phyloP scores from a whole-genome alignment of 2,113 vertebrate genomes.

The Vanacampus margaritifer region DNA sequence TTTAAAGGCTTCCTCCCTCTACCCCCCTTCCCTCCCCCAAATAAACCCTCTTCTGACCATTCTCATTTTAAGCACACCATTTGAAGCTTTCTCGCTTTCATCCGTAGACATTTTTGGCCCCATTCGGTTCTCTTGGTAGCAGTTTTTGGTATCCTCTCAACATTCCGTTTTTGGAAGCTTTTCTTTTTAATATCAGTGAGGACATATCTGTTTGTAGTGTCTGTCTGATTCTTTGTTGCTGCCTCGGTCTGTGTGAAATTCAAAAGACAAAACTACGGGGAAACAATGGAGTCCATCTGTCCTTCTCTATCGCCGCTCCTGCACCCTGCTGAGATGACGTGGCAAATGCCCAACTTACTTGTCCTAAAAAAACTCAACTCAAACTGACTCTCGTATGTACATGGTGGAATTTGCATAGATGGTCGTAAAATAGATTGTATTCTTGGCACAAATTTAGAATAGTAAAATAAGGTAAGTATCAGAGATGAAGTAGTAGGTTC shows the following conservation, averaged over 20 bases:
- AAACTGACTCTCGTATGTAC: background rate
- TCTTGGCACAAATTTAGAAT: background rate
- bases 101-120: constrained; percentile 44
- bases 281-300: constrained; percentile 69
- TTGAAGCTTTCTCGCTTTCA: constrained; percentile 51
- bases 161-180: constrained; percentile 40
- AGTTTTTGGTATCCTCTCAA: constrained; percentile 52
- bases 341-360: constrained; percentile 53
- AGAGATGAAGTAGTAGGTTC: no score
- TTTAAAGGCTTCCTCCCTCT: constrained; percentile 3
- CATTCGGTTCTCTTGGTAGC: constrained; percentile 40
- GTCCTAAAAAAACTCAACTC: constrained; percentile 8
- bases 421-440: background rate
- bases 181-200: constrained; percentile 57
- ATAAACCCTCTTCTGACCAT: constrained; percentile 1
- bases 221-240: constrained; percentile 49
- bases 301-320: constrained; percentile 48
- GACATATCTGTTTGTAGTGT: constrained; percentile 49
- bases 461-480: background rate
- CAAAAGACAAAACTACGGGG: constrained; percentile 51
- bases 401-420: background rate
- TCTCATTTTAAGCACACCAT: constrained; percentile 33
- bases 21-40: background rate
- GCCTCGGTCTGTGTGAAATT: constrained; percentile 51
- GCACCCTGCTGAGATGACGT: constrained; percentile 61